Base-by-base conservation (phyloP, 2,113 vertebrate genomes). In the Eurystomus gularis region DNA sequence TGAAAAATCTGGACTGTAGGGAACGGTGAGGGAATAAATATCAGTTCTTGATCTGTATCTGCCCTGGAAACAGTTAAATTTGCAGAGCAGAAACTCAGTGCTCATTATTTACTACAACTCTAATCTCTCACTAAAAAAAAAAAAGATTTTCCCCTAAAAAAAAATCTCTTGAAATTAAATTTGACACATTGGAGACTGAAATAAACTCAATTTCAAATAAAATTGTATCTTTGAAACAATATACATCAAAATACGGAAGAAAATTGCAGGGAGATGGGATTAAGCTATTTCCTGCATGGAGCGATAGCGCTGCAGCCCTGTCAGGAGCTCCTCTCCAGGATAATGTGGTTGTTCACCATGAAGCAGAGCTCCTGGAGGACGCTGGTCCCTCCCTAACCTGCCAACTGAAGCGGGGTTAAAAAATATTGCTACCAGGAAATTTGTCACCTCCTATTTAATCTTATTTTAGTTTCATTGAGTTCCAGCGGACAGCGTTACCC, bases 91-190 rank as follows among this genome's bases (percentile, higher is more conserved):
- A 48, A 88, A 60, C 52, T 73, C 39, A 1, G 72, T 20, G 51
- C 42, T 70, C 62, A 37, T 52, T 96, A 79, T 94, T 93, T 92
- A 60, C 44, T 65, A 31, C 40, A 40, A 8, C 77, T 92, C 72
- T 78, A 76, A 93, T 85, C 17, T n/a, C 69, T 81, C 48, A 37
- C 44, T 58, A 13, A 62, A 91, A 39, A 76, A 91, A 39, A 76
- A 66, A 90, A 69, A 71, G 3, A 44, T 35, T 26, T 82, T 57
- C 20, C 51, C 23, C 9, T 49, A 29, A 72, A 61, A 57, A 90
- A 90, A 96, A 96, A 94, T 33, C 10, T 65, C 69, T 72, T 44
- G 9, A 95, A 96, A 93, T 94, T 71, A 79, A 93, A 93, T 87
- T 92, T 93, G 95, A 94, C 86, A 82, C 83, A 58, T 76, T 35